phyloP scores from a whole-genome alignment of 1,140 invertebrate genomes.

The Atta colombica region DNA sequence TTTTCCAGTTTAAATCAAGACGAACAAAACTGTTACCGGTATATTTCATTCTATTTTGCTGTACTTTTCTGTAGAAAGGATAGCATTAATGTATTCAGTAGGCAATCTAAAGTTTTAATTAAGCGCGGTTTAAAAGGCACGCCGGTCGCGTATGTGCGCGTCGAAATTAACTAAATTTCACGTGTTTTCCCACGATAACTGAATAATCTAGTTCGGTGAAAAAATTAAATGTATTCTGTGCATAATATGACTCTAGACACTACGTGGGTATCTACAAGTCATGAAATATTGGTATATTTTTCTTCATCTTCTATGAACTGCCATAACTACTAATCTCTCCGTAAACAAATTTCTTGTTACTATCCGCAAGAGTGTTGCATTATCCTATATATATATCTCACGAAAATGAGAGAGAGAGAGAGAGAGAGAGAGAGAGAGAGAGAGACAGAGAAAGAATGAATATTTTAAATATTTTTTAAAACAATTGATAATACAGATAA shows the following conservation, averaged over 20 bases:
- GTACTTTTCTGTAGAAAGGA: constrained; percentile 37
- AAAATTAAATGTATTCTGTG: constrained; percentile 41
- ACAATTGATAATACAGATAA: constrained; percentile 11
- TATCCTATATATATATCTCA: neutral
- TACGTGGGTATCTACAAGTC: constrained; percentile 11
- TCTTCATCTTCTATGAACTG: constrained; percentile 14
- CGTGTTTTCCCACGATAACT: constrained; percentile 51
- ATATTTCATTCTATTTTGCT: constrained; percentile 16
- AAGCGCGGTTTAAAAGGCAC: constrained; percentile 46
- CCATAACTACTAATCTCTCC: neutral
- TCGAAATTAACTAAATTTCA: constrained; percentile 52
- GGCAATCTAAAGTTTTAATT: constrained; percentile 65
- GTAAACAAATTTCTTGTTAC: constrained; percentile 45
- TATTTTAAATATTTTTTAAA: constrained; percentile 1
- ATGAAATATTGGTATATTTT: constrained; percentile 37
- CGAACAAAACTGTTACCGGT: constrained; percentile 17
- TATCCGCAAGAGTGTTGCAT: constrained; percentile 38
- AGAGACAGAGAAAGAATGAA: neutral
- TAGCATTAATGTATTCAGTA: constrained; percentile 60
- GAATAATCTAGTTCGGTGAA: constrained; percentile 36
- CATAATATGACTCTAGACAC: constrained; percentile 9
- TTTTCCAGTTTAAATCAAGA: constrained; percentile 25
- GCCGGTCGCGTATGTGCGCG: constrained; percentile 35
- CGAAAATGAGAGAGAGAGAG: neutral
- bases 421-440: neutral